These are phyloP conservation scores for Stenodema calcarata DNA, from an alignment of 2,888 invertebrate genomes.

Conservation along the genomic window DNA sequence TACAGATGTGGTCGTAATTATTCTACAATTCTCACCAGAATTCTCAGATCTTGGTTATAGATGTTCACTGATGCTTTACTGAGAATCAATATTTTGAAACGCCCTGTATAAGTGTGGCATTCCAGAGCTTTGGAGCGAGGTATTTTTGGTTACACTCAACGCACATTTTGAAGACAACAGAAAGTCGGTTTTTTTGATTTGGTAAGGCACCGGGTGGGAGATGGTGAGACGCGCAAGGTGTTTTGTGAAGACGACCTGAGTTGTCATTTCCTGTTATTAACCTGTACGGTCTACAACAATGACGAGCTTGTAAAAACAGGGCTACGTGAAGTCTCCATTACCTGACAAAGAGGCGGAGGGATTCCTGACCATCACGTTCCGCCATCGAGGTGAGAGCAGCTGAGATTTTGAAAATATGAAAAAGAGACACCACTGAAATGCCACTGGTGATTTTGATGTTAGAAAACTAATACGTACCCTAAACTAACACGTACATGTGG, in stretches of 20 bases:
- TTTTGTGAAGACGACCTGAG: slow-evolving; percentile 11
- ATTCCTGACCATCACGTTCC: neutral
- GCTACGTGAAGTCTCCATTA: slow-evolving; percentile 28
- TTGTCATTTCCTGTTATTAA: slow-evolving; percentile 41
- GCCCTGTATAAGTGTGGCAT: neutral
- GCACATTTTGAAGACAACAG: neutral
- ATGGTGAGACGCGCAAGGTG: neutral
- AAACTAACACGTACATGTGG: no score
- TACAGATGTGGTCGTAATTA: no score
- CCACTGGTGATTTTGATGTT: no score
- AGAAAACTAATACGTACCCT: no score
- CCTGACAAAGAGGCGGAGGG: slow-evolving; percentile 12
- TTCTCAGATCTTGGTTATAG: no score
- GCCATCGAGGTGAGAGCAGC: neutral
- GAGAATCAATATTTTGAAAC: no score
- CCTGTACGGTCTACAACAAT: slow-evolving; percentile 26
- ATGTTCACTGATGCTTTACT: no score
- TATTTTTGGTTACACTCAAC: neutral
- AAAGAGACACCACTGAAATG: neutral
- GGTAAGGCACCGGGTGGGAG: slow-evolving; percentile 11
- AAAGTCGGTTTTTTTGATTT: neutral
- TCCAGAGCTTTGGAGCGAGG: neutral
- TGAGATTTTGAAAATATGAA: neutral
- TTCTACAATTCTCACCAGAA: no score
- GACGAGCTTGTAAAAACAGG: slow-evolving; percentile 4